Evolutionary conservation across 2,113 vertebrate genomes (phyloP).

Genomic region (Forbesichthys agassizii): DNA sequence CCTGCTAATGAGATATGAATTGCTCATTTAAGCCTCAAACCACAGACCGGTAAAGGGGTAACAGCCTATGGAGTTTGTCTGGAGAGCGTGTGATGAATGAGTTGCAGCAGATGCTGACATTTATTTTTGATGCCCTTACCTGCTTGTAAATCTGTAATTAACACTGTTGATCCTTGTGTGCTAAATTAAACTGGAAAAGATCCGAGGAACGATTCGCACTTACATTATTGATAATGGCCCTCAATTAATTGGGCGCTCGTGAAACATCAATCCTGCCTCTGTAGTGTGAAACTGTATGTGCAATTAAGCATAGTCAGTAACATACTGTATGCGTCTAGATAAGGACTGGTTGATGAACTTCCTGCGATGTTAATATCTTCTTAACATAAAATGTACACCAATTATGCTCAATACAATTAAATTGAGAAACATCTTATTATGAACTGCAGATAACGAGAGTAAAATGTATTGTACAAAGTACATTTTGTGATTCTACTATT

Average conservation of each 20-base stretch:
- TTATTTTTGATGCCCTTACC: slow-evolving; percentile 60
- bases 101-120: slow-evolving; percentile 60
- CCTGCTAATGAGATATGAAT: slow-evolving; percentile 53
- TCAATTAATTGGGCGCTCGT: slow-evolving; percentile 66
- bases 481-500: too few relatives aligned
- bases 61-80: slow-evolving; percentile 37
- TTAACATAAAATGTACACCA: neutral
- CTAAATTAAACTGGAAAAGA: slow-evolving; percentile 67
- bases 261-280: slow-evolving; percentile 61
- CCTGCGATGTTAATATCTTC: slow-evolving; percentile 1
- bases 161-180: slow-evolving; percentile 64
- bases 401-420: neutral
- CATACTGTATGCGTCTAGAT: slow-evolving; percentile 24
- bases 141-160: slow-evolving; percentile 70
- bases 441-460: too few relatives aligned
- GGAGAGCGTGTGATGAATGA: slow-evolving; percentile 49
- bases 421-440: too few relatives aligned
- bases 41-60: slow-evolving; percentile 26
- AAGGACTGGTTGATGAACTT: slow-evolving; percentile 7
- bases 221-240: slow-evolving; percentile 67
- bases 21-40: slow-evolving; percentile 42
- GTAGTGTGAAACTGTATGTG: slow-evolving; percentile 58
- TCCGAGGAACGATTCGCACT: slow-evolving; percentile 56
- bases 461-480: too few relatives aligned
- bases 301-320: slow-evolving; percentile 57